Percentiles rank a stretch among this genome's conserved stretches.
phyloP scores from a whole-genome alignment of 1,140 invertebrate species.

The Philotrypesis tridentata region DNA sequence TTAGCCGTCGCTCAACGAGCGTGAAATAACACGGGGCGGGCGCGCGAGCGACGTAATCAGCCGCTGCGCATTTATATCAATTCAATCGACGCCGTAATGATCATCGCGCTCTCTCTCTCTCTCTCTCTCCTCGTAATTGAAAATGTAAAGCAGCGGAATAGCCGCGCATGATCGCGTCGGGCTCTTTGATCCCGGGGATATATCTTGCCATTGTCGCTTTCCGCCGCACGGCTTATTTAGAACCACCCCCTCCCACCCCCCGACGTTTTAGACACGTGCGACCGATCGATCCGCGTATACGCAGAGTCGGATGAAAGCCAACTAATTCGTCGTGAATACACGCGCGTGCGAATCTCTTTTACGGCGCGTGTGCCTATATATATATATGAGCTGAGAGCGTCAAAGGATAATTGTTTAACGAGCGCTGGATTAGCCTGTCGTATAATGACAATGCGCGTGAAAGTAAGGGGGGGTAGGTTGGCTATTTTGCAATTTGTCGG shows the following conservation, averaged over 20 bases:
- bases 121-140: constrained; percentile 58
- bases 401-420: constrained; percentile 71
- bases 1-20: not conserved
- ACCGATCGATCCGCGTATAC: not conserved
- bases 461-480: no score
- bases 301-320: constrained; percentile 27
- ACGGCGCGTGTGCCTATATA: no score
- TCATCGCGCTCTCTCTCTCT: constrained; percentile 4
- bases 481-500: no score
- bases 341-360: constrained; percentile 27
- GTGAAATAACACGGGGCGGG: not conserved
- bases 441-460: constrained; percentile 62
- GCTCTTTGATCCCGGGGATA: constrained; percentile 49
- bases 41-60: not conserved
- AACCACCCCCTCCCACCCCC: not conserved
- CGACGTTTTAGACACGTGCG: constrained; percentile 15
- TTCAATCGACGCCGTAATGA: constrained; percentile 10
- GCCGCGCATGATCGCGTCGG: not conserved
- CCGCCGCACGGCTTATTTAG: constrained; percentile 5
- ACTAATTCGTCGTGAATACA: constrained; percentile 7
- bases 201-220: constrained; percentile 31
- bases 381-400: no score
- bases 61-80: not conserved
- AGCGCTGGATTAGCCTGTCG: constrained; percentile 65
- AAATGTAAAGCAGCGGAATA: constrained; percentile 52